Base-by-base conservation (phyloP, 2,113 vertebrate genomes). In the Albula glossodonta region DNA sequence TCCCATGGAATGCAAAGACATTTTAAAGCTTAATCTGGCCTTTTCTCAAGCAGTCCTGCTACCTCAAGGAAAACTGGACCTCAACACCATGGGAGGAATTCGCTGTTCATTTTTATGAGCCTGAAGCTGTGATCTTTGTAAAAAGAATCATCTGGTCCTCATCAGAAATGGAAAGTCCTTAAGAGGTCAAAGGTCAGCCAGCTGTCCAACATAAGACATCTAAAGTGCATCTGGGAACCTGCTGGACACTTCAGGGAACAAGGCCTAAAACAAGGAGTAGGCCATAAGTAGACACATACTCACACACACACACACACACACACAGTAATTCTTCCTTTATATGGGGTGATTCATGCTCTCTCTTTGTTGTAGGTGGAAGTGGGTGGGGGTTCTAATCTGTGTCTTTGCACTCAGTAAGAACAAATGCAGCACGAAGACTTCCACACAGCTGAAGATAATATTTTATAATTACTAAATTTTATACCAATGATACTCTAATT, bases 91-190 rank as follows among this genome's bases (percentile, higher is more conserved):
- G 88, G 31, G 85, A 86, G 70, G 78, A 88, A 90, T 87, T 91
- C 92, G 94, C 93, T 93, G 91, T 94, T 92, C 88, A 25, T 90
- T 90, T 90, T 91, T 93, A 93, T 94, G 92, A 93, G 93, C 86
- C 90, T 88, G 90, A 91, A 87, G 91, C 92, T 93, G 90, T 93
- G 94, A 93, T 95, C 93, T 94, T 90, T 94, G 92, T 93, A 93
- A 95, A 95, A 91, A 93, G 85, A 84, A 90, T 88, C 88, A 90
- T 90, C 88, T 91, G 91, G 94, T 91, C 91, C 88, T 84, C 90
- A 91, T 92, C 89, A 87, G 92, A 89, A 91, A 89, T 86, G 83
- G 83, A 91, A 91, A 92, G 91, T 93, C 90, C 89, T 90, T 90
- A 90, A 92, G 89, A 89, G 95, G 93, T 95, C 94, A 93, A 89